Evolutionary conservation across 2,113 vertebrate genomes (phyloP).

Genomic region (Labeo rohita): DNA sequence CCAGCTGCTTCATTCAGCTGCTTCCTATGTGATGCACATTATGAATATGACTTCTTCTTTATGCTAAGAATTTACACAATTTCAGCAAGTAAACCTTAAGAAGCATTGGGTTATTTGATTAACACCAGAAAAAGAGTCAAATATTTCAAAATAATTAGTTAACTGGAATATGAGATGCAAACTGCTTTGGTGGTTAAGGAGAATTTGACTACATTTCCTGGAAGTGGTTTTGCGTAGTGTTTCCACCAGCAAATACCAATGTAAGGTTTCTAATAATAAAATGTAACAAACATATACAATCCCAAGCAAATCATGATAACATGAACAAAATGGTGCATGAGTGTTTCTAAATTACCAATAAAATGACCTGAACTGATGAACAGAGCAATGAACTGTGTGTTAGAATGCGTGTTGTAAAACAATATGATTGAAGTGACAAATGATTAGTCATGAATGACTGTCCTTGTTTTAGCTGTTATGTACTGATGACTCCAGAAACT

Average conservation of each 20-base stretch:
- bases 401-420: background rate
- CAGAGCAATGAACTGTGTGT: background rate
- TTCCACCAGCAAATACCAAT: background rate
- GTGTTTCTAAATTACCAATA: background rate
- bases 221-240: background rate
- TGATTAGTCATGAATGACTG: background rate
- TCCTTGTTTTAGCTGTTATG: background rate
- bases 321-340: background rate
- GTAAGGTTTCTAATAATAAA: background rate
- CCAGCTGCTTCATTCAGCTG: background rate
- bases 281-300: background rate
- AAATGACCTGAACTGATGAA: background rate
- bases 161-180: background rate
- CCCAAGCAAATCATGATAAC: background rate
- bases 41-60: background rate
- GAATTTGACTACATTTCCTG: background rate
- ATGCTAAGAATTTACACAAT: background rate
- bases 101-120: background rate
- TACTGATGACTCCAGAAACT: too few relatives aligned
- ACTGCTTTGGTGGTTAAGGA: background rate
- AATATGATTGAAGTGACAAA: background rate
- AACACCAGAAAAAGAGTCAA: background rate
- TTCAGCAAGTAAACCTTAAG: background rate
- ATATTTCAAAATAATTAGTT: background rate
- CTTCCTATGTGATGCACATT: background rate